phyloP scores from a whole-genome alignment of 1,140 invertebrate genomes.

The Solenopsis invicta region DNA sequence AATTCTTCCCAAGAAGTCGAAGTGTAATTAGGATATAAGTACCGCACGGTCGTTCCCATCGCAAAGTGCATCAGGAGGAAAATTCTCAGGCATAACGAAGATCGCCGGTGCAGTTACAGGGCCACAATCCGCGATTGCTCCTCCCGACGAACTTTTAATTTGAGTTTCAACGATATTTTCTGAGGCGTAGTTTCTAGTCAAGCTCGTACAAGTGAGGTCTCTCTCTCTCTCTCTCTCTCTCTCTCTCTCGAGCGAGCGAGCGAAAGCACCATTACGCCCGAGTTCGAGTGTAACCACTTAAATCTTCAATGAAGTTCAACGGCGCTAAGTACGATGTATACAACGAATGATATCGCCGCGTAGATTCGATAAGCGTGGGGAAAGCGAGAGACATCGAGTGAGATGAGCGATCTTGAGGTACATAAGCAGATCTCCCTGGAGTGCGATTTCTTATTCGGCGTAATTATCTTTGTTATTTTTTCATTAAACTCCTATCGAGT shows the following conservation, averaged over 20 bases:
- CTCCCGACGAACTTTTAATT: slow-evolving; percentile 51
- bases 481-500: slow-evolving; percentile 83
- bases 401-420: slow-evolving; percentile 42
- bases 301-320: slow-evolving; percentile 53
- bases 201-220: slow-evolving; percentile 5
- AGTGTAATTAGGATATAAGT: slow-evolving; percentile 42
- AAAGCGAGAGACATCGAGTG: not conserved
- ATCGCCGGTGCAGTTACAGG: slow-evolving; percentile 14
- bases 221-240: not conserved
- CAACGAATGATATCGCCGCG: not conserved
- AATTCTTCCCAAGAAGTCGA: not conserved
- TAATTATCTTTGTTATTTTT: slow-evolving; percentile 84
- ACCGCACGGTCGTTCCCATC: not conserved
- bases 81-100: slow-evolving; percentile 18
- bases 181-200: not conserved
- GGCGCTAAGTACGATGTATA: slow-evolving; percentile 29
- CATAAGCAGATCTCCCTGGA: slow-evolving; percentile 29
- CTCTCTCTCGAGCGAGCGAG: not conserved
- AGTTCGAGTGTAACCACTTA: slow-evolving; percentile 51
- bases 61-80: slow-evolving; percentile 6
- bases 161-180: slow-evolving; percentile 48
- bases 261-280: slow-evolving; percentile 28
- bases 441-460: slow-evolving; percentile 63
- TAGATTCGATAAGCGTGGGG: slow-evolving; percentile 52
- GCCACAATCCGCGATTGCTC: slow-evolving; percentile 16